Evolutionary conservation across 1,140 invertebrate species (phyloP), one percentile per base, ranked within the genome.

Genomic region (Eumaeus atala): DNA sequence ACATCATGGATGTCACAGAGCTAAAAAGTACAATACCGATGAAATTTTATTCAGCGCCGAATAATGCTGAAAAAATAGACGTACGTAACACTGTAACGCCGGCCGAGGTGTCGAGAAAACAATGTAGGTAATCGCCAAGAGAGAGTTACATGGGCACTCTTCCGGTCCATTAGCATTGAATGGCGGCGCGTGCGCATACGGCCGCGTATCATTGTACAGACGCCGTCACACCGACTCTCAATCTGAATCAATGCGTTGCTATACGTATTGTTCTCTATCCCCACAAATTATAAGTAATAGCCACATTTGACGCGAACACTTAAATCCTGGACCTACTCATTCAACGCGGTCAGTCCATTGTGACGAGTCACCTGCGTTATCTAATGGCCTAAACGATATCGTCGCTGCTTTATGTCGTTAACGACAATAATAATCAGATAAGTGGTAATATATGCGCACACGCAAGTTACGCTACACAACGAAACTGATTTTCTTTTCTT

Each of bases 151-250:
- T 65, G 69, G 21, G n/a, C n/a, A 28, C 62, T 72, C 71, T 76
- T 77, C 76, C 76, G 74, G 68, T 61, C 73, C 72, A 86, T 86
- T 84, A 86, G 77, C 83, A 86, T 84, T 86, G 79, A 84, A 84
- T 83, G 68, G 69, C 67, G 69, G 60, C 73, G 70, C 74, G 73
- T 73, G 72, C 74, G 71, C 74, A 60, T 61, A 66, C 65, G 61
- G 57, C 68, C 12, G 56, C 67, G 68, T 76, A 72, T 80, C 74
- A 72, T 77, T 70, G 70, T 68, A 60, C 60, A 49, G 59, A 66
- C 69, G 67, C 67, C 70, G 72, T 83, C 77, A 66, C 72, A 70
- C 74, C 66, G 58, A 64, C 65, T 28, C 21, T 56, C 57, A 59
- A 62, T 57, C 59, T 21, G 42, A 72, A 44, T 36, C 34, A 11